These are phyloP conservation scores for Psammodynastes pulverulentus DNA, from an alignment of 2,113 vertebrate genomes.

Conservation along the genomic window DNA sequence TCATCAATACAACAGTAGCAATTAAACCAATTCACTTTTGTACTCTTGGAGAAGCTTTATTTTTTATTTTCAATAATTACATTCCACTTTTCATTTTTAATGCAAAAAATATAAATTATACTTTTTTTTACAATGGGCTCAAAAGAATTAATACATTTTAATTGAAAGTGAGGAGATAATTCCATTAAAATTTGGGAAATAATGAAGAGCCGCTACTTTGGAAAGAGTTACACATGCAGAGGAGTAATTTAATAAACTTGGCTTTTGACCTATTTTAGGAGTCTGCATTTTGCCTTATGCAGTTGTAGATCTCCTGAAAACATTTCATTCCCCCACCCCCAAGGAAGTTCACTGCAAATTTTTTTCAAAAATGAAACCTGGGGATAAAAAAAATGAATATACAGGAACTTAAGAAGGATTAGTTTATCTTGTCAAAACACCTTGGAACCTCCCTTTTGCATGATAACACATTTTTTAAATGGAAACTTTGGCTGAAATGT, in stretches of 20 bases:
- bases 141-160: neutral
- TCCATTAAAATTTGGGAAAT: neutral
- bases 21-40: neutral
- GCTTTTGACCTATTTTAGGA: neutral
- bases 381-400: neutral
- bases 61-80: neutral
- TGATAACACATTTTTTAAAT: neutral
- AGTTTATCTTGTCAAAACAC: neutral
- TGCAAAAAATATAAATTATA: neutral
- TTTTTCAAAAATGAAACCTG: neutral
- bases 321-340: neutral
- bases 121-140: neutral
- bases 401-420: neutral
- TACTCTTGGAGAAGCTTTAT: neutral
- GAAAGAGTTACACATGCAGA: neutral
- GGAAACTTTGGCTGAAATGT: slow-evolving; percentile 12
- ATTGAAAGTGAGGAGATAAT: neutral
- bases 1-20: neutral
- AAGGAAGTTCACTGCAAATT: neutral
- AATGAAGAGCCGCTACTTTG: neutral
- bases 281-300: neutral
- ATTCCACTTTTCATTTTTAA: neutral
- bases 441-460: rapidly evolving
- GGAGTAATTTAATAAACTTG: neutral
- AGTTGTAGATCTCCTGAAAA: neutral